Evolutionary conservation across 2,113 vertebrate genomes (phyloP).

Genomic region (Lates calcarifer): DNA sequence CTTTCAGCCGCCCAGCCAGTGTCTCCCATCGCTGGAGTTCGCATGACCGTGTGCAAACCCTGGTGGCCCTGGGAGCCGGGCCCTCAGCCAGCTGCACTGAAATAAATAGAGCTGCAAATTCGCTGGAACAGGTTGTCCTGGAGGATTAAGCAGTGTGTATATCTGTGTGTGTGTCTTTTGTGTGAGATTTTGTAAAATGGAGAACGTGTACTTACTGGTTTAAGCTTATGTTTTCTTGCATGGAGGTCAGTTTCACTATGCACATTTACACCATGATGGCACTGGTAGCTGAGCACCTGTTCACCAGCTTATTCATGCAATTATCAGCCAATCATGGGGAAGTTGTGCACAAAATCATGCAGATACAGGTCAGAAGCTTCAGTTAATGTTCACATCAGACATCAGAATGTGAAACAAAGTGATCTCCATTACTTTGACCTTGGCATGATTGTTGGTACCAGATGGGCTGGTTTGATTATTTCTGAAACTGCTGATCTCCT

Average conservation of each 20-base stretch:
- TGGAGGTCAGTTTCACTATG: not conserved
- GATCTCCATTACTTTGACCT: too few species aligned
- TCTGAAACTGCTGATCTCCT: too few species aligned
- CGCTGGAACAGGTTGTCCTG: conserved; percentile 53
- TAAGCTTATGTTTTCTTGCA: not conserved
- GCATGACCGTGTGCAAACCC: conserved; percentile 17
- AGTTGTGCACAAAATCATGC: not conserved
- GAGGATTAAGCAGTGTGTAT: conserved; percentile 30
- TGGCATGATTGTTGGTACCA: too few species aligned
- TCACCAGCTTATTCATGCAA: not conserved
- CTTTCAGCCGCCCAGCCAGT: conserved; percentile 34
- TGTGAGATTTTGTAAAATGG: not conserved
- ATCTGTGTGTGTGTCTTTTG: conserved; percentile 2
- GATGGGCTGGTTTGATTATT: too few species aligned
- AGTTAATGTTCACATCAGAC: too few species aligned
- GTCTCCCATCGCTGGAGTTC: conserved; percentile 35
- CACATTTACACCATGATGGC: conserved; percentile 15
- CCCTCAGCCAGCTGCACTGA: conserved; percentile 48
- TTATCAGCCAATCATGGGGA: not conserved
- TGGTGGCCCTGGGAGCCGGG: conserved; percentile 30
- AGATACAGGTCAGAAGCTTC: not conserved
- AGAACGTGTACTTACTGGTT: not conserved
- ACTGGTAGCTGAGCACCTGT: not conserved
- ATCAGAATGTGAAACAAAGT: too few species aligned
- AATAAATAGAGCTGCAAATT: conserved; percentile 64